Conservation (phyloP, 2,113 vertebrate genomes). For the Chloebia gouldiae region DNA sequence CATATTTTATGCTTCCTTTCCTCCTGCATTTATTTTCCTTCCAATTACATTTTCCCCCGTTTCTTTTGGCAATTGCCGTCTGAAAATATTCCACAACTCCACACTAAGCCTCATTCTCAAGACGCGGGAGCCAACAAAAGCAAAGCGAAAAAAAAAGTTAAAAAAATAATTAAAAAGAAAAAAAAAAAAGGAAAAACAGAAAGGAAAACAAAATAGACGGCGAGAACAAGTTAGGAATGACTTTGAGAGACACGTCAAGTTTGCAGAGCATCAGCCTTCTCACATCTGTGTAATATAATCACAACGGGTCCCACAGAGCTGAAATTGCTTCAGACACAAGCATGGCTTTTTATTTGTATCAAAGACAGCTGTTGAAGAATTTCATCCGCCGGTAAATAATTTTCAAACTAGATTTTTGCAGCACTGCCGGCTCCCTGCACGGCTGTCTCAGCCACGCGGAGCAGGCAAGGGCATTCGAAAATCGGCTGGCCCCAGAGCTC, state of each 20-base stretch:
- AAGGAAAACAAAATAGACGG: neutral
- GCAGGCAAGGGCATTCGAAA: neutral
- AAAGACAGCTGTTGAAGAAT: conserved; percentile 43
- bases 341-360: conserved; percentile 22
- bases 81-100: neutral
- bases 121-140: neutral
- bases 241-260: conserved; percentile 31
- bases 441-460: neutral
- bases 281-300: conserved; percentile 10
- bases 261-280: conserved; percentile 21
- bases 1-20: neutral
- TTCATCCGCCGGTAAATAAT: conserved; percentile 30
- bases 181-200: neutral
- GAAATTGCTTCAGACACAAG: neutral
- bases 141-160: neutral
- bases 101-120: neutral
- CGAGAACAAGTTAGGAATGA: conserved; percentile 25
- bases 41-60: neutral
- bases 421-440: neutral
- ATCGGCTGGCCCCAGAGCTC: neutral
- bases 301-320: conserved; percentile 17
- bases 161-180: neutral
- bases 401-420: neutral
- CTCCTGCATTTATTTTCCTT: conserved; percentile 23
- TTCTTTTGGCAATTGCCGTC: neutral